Evolutionary conservation across 2,797 vertebrate species (phyloP).

Genomic region (Micromesistius poutassou): DNA sequence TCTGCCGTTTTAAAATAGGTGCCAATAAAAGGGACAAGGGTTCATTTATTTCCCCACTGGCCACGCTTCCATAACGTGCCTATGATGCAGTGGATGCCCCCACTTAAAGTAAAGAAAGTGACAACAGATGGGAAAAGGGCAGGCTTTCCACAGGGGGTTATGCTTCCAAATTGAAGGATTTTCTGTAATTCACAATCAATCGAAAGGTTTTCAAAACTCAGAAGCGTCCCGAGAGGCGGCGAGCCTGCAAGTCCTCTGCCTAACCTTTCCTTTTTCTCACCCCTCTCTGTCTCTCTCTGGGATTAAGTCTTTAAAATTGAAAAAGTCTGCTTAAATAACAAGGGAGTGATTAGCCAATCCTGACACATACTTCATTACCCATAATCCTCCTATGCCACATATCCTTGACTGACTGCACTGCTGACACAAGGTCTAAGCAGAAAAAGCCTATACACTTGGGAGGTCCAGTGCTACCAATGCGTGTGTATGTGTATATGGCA

Average conservation of each 20-base stretch:
- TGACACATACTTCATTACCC: constrained; percentile 55
- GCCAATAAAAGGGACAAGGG: background rate
- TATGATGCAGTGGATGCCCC: background rate
- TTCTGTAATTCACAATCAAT: background rate
- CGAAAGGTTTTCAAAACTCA: background rate
- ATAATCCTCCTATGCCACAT: constrained; percentile 40
- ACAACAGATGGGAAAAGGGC: background rate
- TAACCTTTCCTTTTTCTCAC: constrained; percentile 23
- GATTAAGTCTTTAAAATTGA: constrained; percentile 25
- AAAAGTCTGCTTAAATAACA: constrained; percentile 38
- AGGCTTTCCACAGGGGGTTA: background rate
- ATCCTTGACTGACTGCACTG: constrained; percentile 36
- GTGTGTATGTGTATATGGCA: background rate
- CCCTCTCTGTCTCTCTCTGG: constrained; percentile 19
- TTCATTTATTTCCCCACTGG: background rate
- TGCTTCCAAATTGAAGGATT: background rate
- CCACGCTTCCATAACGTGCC: background rate
- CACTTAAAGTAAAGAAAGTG: background rate
- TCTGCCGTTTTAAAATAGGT: background rate
- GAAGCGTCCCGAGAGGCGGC: background rate
- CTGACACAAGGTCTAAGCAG: constrained; percentile 37
- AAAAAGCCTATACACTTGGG: constrained; percentile 6
- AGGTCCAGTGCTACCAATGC: constrained; percentile 11
- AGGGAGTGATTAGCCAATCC: constrained; percentile 50
- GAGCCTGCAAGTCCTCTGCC: constrained; percentile 7